Evolutionary conservation across 2,797 vertebrate species (phyloP), one percentile per base, ranked within the genome.

Genomic region (Chaetophractus vellerosus): DNA sequence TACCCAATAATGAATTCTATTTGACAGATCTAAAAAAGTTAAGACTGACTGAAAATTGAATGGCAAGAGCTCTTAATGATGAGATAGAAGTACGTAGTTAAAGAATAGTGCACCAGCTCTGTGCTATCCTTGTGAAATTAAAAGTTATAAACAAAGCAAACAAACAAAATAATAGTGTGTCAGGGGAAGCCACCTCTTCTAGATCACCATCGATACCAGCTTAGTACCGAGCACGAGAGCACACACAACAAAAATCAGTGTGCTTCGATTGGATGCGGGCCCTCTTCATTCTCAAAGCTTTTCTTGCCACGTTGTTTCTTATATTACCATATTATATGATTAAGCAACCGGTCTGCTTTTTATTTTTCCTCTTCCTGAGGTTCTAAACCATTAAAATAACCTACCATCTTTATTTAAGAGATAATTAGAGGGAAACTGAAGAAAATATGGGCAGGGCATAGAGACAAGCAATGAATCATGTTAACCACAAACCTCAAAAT

Each of bases 391-490:
- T 79, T 83, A 79, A 85, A 91, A 90, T 76, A 78, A n/a, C 59
- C 19, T 61, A n/a, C 28, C 85, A 83, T 88, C 48, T 96, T 96
- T 90, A 41, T 11, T 91, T 89, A 63, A 93, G 55, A 26, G 76
- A 82, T 91, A 95, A 92, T 96, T 92, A 96, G 64, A 95, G 61
- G 48, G 57, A 88, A 79, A 91, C 21, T 68, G 69, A 95, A 95
- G 68, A 91, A 66, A 82, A 87, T 59, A n/a, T 75, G 86, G 59
- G 63, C 90, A 90, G 64, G 64, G 15, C 28, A 63, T 38, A 23
- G 84, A 69, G 23, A 64, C 45, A 88, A 79, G 75, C 78, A 79
- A 68, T 94, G 88, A 95, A 91, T 92, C 78, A 86, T 82, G 90
- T 66, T 86, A 76, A 93, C 88, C 69, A 91, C 82, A 97, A 88